Percentiles rank a stretch among this genome's conserved stretches.
Evolutionary conservation across 2,888 invertebrate species (phyloP).

Genomic region (Metallyticus violacea): DNA sequence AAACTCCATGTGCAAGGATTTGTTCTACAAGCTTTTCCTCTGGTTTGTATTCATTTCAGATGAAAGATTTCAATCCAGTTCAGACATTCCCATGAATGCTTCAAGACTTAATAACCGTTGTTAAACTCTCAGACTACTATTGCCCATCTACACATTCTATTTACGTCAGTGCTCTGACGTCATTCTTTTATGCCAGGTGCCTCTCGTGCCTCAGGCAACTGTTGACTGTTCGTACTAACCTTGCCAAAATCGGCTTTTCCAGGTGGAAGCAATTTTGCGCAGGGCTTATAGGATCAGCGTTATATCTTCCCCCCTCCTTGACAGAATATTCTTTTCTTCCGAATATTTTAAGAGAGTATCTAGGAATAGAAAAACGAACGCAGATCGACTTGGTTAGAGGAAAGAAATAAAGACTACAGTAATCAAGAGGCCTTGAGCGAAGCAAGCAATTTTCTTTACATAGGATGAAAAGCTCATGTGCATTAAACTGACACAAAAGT

Average conservation of each 20-base stretch:
- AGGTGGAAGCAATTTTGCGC: background rate
- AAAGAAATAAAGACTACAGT: background rate
- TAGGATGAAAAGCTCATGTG: background rate
- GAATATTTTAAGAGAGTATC: background rate
- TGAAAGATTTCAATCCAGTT: no score
- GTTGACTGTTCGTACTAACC: background rate
- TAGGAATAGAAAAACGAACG: background rate
- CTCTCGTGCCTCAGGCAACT: background rate
- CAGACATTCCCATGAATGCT: no score
- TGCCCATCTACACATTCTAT: no score
- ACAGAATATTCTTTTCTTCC: background rate
- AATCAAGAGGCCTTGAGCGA: background rate
- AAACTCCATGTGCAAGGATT: no score
- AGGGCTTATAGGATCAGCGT: background rate
- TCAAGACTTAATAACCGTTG: no score
- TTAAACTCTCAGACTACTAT: no score
- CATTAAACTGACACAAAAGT: no score
- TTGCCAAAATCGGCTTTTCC: background rate
- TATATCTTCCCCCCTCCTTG: background rate
- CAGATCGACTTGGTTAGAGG: background rate
- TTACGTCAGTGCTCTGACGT: no score
- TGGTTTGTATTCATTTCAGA: no score
- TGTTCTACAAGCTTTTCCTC: no score
- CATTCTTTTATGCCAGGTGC: no score
- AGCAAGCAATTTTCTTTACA: background rate